These are phyloP conservation scores for Eubucco bourcierii DNA, from an alignment of 2,113 vertebrate species.

Conservation along the genomic window DNA sequence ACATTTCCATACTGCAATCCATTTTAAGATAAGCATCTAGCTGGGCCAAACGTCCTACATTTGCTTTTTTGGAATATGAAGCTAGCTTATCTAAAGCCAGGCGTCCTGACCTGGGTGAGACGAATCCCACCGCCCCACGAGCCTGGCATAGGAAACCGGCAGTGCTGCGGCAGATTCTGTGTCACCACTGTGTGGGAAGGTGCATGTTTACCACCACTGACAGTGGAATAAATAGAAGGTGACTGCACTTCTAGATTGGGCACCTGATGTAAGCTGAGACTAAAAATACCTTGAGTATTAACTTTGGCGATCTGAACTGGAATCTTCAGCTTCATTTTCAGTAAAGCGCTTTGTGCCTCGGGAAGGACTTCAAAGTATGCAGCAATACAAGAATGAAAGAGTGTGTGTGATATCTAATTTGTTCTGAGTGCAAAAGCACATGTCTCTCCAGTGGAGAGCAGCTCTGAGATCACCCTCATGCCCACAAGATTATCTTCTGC, in stretches of 20 bases:
- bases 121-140: neutral
- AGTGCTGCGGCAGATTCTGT: neutral
- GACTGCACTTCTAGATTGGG: neutral
- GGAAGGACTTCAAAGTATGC: neutral
- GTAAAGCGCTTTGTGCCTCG: neutral
- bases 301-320: neutral
- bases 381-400: neutral
- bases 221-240: neutral
- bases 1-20: constrained; percentile 2
- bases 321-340: neutral
- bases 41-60: neutral
- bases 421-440: neutral
- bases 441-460: neutral
- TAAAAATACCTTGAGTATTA: neutral
- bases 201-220: neutral
- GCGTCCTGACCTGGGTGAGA: neutral
- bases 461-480: neutral
- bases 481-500: neutral
- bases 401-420: neutral
- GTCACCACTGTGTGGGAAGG: neutral
- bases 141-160: neutral
- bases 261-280: neutral
- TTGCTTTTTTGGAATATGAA: neutral
- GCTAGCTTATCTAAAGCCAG: neutral
- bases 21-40: constrained; percentile 13